A percentile compares a stretch with the other conserved stretches of the same genome.
phyloP scores from a whole-genome alignment of 1,140 invertebrate genomes.

The Drosophila ananassae region DNA sequence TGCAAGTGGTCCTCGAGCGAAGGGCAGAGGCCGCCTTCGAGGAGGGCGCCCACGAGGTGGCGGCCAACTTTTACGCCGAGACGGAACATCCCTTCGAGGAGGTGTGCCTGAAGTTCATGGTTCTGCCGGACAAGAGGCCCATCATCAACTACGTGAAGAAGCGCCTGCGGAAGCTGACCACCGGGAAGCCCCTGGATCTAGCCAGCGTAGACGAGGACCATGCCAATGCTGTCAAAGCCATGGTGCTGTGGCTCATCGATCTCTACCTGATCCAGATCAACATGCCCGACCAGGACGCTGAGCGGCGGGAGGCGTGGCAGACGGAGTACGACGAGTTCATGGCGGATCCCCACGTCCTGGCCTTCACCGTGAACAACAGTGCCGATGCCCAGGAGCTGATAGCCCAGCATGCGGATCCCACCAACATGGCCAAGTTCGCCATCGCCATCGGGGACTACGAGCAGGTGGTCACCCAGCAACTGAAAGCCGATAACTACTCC shows the following conservation, averaged over 20 bases:
- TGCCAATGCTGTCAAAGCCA: slow-evolving; percentile 89
- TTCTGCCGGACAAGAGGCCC: slow-evolving; percentile 92
- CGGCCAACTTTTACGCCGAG: slow-evolving; percentile 94
- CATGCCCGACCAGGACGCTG: slow-evolving; percentile 86
- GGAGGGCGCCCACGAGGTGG: slow-evolving; percentile 91
- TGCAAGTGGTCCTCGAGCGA: slow-evolving; percentile 93
- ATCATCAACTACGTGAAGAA: slow-evolving; percentile 93
- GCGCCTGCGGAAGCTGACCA: slow-evolving; percentile 86
- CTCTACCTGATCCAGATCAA: slow-evolving; percentile 93
- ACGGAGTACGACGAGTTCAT: slow-evolving; percentile 91
- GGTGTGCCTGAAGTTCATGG: slow-evolving; percentile 95
- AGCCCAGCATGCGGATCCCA: slow-evolving; percentile 96
- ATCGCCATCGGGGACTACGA: slow-evolving; percentile 94
- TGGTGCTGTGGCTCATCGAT: slow-evolving; percentile 97
- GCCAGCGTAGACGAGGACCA: slow-evolving; percentile 87
- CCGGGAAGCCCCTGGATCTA: slow-evolving; percentile 19
- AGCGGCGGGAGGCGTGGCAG: slow-evolving; percentile 83
- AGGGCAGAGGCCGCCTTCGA: slow-evolving; percentile 95
- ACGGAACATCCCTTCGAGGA: slow-evolving; percentile 97
- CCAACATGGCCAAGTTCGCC: slow-evolving; percentile 94
- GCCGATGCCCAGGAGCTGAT: slow-evolving; percentile 95
- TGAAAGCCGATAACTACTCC: slow-evolving; percentile 90
- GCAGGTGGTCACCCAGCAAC: slow-evolving; percentile 93
- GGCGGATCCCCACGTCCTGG: slow-evolving; percentile 87
- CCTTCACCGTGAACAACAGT: slow-evolving; percentile 89